Conservation (phyloP, 2,888 invertebrate genomes). For the Leuctra nigra region DNA sequence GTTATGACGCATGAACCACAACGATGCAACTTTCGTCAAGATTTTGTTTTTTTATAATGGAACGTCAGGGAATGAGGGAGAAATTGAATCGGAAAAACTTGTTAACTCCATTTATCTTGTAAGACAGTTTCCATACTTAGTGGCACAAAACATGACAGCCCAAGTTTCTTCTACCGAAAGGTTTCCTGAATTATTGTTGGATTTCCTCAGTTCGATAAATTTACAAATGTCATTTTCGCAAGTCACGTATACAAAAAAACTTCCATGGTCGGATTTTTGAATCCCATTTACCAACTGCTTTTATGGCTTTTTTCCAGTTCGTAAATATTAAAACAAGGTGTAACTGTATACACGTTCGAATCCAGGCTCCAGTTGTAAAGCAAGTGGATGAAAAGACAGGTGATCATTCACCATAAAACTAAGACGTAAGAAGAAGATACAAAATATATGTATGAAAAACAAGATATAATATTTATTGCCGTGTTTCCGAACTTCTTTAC, state of each 20-base stretch:
- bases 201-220: conserved; percentile 7
- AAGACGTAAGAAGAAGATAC: too few species aligned
- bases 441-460: too few species aligned
- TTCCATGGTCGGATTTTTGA: background rate
- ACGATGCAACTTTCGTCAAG: background rate
- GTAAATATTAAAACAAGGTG: conserved; percentile 6
- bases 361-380: conserved; percentile 1
- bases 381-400: too few species aligned
- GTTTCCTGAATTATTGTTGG: conserved; percentile 8
- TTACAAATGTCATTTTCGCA: conserved; percentile 5
- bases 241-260: conserved; percentile 6
- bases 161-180: background rate
- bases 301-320: background rate
- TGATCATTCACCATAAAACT: too few species aligned
- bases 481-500: too few species aligned
- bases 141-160: conserved; percentile 8
- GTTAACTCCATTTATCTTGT: conserved; percentile 7
- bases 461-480: too few species aligned
- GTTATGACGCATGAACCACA: too few species aligned
- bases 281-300: background rate
- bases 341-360: background rate
- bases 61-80: background rate
- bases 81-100: conserved; percentile 1
- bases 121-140: conserved; percentile 9
- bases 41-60: conserved; percentile 5